Base-by-base conservation (phyloP, 2,797 vertebrate species). In the Sebastes trivittatus region DNA sequence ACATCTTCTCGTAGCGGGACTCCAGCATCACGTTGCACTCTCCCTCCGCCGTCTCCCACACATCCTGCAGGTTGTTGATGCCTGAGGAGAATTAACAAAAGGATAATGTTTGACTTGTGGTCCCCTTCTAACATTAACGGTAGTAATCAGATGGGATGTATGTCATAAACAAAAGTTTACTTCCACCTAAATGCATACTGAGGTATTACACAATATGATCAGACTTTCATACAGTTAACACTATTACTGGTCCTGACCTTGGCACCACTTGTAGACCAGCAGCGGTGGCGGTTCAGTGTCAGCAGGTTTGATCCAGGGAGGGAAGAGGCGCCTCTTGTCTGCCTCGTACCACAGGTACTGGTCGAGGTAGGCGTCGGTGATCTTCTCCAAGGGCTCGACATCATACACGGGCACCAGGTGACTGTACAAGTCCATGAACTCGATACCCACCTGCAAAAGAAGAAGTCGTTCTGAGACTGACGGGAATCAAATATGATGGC, bases 391-490 rank as follows among this genome's bases (percentile, higher is more conserved):
- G 2, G 98, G 98, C 77, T 99, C 98, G 42, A 99, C 98, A 3
- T 99, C 98, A 32, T 99, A 99, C 56, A 99, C 98, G 0, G 98
- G 98, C 60, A 99, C 98, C 71, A 99, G 88, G 77, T 99, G 98
- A 92, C 98, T 99, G 94, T 99, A 99, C 81, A 99, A 94, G 94
- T 99, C 98, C 98, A 99, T 99, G 92, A 99, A 99, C 91, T 99
- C 98, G 27, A 99, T 99, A 67, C 98, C 98, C 67, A 99, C 98
- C 98, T 99, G 75, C 0, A 84, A 62, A 81, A 83, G 56, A 67
- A 65, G 6, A 46, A 20, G 11, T 52, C 1, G 18, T 38, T 69
- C 3, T 67, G 10, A 85, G 66, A 84, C 62, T 68, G 69, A 54
- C 18, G 58, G 20, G 11, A 67, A 42, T 23, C 1, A 0, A 54